Evolutionary conservation across 2,797 vertebrate species (phyloP).

Genomic region (Microtus californicus): DNA sequence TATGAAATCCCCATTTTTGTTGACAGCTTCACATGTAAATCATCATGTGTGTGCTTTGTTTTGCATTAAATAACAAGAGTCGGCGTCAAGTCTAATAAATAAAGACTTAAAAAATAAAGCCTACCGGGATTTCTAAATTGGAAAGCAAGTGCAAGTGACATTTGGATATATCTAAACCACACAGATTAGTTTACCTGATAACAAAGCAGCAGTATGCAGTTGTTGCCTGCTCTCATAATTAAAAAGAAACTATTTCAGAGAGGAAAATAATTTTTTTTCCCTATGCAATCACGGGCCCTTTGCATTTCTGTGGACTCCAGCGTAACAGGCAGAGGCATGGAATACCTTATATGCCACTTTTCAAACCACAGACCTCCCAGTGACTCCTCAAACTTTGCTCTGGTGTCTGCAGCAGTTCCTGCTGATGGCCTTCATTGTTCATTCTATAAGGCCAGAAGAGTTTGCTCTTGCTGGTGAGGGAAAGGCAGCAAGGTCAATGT

Average conservation of each 20-base stretch:
- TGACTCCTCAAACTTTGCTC: background rate
- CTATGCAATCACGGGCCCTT: background rate
- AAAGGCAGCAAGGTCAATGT: constrained; percentile 16
- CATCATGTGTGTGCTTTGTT: background rate
- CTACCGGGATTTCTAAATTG: background rate
- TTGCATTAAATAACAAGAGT: background rate
- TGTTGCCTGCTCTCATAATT: background rate
- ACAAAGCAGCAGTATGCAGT: background rate
- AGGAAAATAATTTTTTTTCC: constrained; percentile 13
- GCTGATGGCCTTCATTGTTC: background rate
- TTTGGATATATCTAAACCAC: background rate
- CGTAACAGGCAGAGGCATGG: too few relatives aligned
- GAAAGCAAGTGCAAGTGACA: background rate
- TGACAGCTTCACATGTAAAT: background rate
- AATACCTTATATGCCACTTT: background rate
- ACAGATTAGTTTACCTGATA: constrained; percentile 2
- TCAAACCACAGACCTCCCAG: background rate
- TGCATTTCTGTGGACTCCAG: too few relatives aligned
- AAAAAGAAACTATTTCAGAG: constrained; percentile 32
- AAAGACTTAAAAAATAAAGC: background rate
- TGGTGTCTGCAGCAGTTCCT: background rate
- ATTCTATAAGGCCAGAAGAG: background rate
- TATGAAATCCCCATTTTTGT: background rate
- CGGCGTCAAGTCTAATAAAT: background rate
- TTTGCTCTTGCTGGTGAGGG: constrained; percentile 14